A percentile compares a stretch with the other conserved stretches of the same genome.
phyloP scores from a whole-genome alignment of 2,113 vertebrate species.

The Brachyistius frenatus region DNA sequence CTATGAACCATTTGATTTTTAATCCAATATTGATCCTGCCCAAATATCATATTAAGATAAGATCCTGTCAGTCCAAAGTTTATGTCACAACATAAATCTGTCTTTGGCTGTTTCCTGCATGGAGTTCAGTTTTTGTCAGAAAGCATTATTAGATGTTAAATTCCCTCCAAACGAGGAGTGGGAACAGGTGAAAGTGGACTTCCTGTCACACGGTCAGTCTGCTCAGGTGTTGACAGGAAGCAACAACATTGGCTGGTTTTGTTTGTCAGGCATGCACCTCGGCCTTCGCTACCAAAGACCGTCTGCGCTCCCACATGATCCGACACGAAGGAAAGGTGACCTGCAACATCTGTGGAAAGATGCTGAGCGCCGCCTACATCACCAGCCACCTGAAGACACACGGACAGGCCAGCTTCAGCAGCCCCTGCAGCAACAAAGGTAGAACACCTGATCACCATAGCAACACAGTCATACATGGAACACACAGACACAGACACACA shows the following conservation, averaged over 20 bases:
- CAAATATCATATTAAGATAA: too few relatives aligned
- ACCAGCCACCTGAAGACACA: slow-evolving; percentile 99
- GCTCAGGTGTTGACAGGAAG: neutral
- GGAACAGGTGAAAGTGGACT: neutral
- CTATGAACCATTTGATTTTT: too few relatives aligned
- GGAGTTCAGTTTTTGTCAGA: too few relatives aligned
- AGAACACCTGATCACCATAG: slow-evolving; percentile 35
- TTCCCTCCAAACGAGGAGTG: too few relatives aligned
- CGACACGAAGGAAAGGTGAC: slow-evolving; percentile 98
- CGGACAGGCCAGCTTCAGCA: slow-evolving; percentile 95
- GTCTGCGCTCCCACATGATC: slow-evolving; percentile 98
- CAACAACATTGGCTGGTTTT: neutral
- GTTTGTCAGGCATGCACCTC: slow-evolving; percentile 93
- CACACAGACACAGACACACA: too few relatives aligned
- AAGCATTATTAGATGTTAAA: too few relatives aligned
- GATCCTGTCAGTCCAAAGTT: too few relatives aligned
- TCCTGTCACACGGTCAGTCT: neutral
- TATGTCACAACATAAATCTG: too few relatives aligned
- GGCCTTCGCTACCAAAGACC: slow-evolving; percentile 99
- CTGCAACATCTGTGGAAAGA: slow-evolving; percentile 99
- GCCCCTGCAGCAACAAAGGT: slow-evolving; percentile 96
- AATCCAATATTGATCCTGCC: too few relatives aligned
- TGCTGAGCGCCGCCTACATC: slow-evolving; percentile 98
- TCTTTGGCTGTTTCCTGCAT: too few relatives aligned
- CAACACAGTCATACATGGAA: slow-evolving; percentile 37